Base-by-base conservation (phyloP, 2,113 vertebrate species). In the Dicentrarchus labrax region DNA sequence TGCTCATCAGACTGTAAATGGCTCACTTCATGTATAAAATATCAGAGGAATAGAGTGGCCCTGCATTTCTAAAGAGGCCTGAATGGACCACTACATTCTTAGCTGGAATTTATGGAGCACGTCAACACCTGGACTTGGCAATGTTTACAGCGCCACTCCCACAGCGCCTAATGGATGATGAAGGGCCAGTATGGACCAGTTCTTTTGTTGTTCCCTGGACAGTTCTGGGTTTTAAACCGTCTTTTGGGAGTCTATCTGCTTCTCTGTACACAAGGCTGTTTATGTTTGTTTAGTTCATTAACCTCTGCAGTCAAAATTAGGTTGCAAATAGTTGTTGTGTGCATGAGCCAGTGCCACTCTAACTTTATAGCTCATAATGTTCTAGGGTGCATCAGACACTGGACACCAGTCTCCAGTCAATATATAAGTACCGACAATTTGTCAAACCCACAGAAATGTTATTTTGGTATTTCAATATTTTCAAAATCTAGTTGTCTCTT, bases 1-100 rank as follows among this genome's bases (percentile, higher is more conserved):
- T 91, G 92, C 91, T 94, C 92, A 93, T 93, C 94, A 91, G 93
- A 94, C 94, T 90, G 91, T 88, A 91, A 93, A 89, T 86, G 91
- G 87, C 78, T 86, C 68, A 56, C 91, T 91, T 93, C 91, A 95
- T 95, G 89, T 93, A 93, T 95, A 92, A 95, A 93, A 93, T 82
- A 94, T 94, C 85, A 88, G 91, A 92, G 76, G 83, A 87, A 84
- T 81, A 80, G 87, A 92, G 91, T 88, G 88, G 87, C 78, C 73
- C 73, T 91, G 88, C 81, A 87, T 89, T 81, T 87, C 86, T 83
- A 57, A 92, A 84, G 88, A 90, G 85, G 82, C 78, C 76, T 81
- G 83, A 76, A 86, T 78, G 84, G 60, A 80, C 81, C 39, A n/a
- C 69, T 79, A 22, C 81, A 39, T 83, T 76, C 89, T 86, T 24